These are phyloP conservation scores for Panulirus ornatus DNA, from an alignment of 1,140 invertebrate genomes.

Conservation along the genomic window DNA sequence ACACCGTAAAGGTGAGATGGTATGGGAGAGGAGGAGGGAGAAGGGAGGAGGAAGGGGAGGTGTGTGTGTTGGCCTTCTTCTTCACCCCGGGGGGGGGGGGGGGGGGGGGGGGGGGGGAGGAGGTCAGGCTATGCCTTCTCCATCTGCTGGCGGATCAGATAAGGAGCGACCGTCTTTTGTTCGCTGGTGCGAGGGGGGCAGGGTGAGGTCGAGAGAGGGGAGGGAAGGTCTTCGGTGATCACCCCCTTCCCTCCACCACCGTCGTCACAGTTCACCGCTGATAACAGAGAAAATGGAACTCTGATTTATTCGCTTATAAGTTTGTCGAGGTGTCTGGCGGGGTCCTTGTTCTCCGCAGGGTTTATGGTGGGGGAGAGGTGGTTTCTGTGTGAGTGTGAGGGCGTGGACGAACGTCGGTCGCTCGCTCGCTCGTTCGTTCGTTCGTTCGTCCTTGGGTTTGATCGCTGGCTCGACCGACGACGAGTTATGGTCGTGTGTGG, in stretches of 20 bases:
- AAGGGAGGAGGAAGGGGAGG: background rate
- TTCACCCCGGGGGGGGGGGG: too few relatives aligned
- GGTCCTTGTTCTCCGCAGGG: background rate
- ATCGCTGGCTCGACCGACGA: too few relatives aligned
- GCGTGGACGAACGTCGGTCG: background rate
- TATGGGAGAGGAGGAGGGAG: background rate
- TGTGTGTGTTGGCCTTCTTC: background rate
- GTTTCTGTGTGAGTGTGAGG: background rate
- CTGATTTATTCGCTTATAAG: constrained; percentile 36
- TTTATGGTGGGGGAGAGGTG: background rate
- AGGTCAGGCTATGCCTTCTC: background rate
- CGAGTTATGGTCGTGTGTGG: too few relatives aligned
- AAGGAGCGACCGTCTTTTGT: background rate
- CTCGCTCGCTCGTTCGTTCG: too few relatives aligned
- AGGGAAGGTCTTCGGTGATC: too few relatives aligned
- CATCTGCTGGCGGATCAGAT: background rate
- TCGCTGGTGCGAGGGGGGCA: background rate
- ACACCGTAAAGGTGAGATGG: background rate
- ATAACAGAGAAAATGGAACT: constrained; percentile 13
- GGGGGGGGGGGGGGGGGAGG: too few relatives aligned
- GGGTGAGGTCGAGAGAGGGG: too few relatives aligned
- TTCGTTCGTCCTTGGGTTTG: too few relatives aligned
- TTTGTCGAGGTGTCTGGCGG: background rate
- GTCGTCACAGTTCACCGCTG: background rate
- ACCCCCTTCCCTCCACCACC: background rate